Percentiles rank a stretch among this genome's conserved stretches.
Evolutionary conservation across 2,888 invertebrate genomes (phyloP).

Genomic region (Trichogramma dendrolimi): DNA sequence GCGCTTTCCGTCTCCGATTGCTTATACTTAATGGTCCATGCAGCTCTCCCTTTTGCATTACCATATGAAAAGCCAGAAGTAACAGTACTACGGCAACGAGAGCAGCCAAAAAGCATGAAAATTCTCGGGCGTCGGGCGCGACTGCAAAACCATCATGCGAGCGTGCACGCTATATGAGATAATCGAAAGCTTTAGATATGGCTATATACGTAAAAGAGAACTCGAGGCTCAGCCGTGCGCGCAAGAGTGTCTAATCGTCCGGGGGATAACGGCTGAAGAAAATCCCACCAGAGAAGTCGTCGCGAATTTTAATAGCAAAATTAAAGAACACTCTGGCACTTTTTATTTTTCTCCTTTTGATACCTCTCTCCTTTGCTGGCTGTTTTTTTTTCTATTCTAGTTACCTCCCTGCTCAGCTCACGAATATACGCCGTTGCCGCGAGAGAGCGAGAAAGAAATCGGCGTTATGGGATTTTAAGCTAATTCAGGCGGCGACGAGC

Average conservation of each 20-base stretch:
- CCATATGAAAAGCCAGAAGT: too few species aligned
- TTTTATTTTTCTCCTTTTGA: neutral
- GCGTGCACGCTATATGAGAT: conserved; percentile 9
- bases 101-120: neutral
- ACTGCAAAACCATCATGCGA: conserved; percentile 15
- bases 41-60: too few species aligned
- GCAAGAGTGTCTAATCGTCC: conserved; percentile 17
- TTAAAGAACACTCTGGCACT: conserved; percentile 23
- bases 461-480: conserved; percentile 29
- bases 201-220: too few species aligned
- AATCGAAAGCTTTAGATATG: conserved; percentile 6
- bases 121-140: neutral
- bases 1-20: too few species aligned
- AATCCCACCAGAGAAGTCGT: neutral
- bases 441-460: conserved; percentile 15
- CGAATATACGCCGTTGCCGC: neutral
- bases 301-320: conserved; percentile 29
- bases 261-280: conserved; percentile 13
- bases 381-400: too few species aligned
- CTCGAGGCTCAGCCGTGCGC: too few species aligned
- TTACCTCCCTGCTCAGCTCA: neutral
- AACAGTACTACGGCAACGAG: too few species aligned
- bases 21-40: too few species aligned
- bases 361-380: neutral
- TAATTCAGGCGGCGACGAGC: conserved; percentile 14